Evolutionary conservation across 2,888 invertebrate species (phyloP).

Genomic region (Ophion ellenae): DNA sequence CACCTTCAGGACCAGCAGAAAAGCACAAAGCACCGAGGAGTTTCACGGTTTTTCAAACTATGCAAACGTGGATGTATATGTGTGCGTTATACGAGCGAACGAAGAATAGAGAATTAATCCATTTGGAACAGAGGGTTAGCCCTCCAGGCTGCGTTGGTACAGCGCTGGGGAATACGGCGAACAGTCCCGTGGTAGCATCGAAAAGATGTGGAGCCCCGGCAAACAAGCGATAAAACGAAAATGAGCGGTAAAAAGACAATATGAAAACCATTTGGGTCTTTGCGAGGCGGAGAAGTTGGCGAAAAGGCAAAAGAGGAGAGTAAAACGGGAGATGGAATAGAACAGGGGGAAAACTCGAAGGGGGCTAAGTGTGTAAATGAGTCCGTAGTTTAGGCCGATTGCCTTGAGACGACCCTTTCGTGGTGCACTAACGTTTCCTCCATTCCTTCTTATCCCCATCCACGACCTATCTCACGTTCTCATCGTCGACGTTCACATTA

Average conservation of each 20-base stretch:
- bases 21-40: constrained; percentile 41
- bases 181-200: constrained; percentile 57
- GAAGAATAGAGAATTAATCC: constrained; percentile 74
- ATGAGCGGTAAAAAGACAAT: constrained; percentile 84
- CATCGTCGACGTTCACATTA: constrained; percentile 25
- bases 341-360: constrained; percentile 66
- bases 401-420: constrained; percentile 79
- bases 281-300: constrained; percentile 66
- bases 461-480: constrained; percentile 52
- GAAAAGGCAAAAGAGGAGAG: constrained; percentile 42
- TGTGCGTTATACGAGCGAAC: constrained; percentile 31
- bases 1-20: constrained; percentile 19
- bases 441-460: constrained; percentile 19
- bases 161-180: constrained; percentile 51
- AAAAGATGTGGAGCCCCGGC: constrained; percentile 72
- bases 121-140: constrained; percentile 69
- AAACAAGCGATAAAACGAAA: constrained; percentile 84
- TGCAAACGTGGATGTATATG: not conserved
- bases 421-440: constrained; percentile 73
- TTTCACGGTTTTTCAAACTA: constrained; percentile 20
- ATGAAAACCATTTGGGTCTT: constrained; percentile 81
- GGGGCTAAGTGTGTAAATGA: constrained; percentile 82
- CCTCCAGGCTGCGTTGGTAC: constrained; percentile 1
- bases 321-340: constrained; percentile 29
- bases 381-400: constrained; percentile 82